Evolutionary conservation across 92 coral and sea anemone genomes (phyloP).

Genomic region (Isaurus tuberculatus): DNA sequence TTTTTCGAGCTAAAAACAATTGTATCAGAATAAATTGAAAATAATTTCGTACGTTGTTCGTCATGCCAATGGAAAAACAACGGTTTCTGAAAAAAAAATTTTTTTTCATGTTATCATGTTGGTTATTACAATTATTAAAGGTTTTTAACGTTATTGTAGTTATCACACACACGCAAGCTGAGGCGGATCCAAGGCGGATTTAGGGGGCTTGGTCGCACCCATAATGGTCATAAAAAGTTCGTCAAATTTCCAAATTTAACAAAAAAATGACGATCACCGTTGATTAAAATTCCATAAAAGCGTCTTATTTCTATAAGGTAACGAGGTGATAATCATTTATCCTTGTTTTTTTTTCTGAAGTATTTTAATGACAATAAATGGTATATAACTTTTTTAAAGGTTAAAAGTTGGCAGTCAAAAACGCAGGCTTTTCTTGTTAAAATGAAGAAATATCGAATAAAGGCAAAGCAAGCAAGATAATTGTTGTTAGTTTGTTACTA

Average conservation of each 20-base stretch:
- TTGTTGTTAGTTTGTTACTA: not conserved
- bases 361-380: not conserved
- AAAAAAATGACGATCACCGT: conserved; percentile 7
- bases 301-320: conserved; percentile 2
- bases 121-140: not conserved
- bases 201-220: conserved; percentile 5
- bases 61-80: not conserved
- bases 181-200: conserved; percentile 4
- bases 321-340: not conserved
- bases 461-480: not conserved
- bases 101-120: not conserved
- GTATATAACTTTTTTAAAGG: not conserved
- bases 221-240: conserved; percentile 2
- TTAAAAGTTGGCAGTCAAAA: conserved; percentile 12
- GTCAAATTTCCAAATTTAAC: not conserved
- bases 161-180: conserved; percentile 4
- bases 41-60: not conserved
- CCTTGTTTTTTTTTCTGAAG: conserved; percentile 1
- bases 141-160: not conserved
- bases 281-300: conserved; percentile 1
- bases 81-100: not conserved
- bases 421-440: conserved; percentile 12
- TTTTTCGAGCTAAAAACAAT: too few species aligned
- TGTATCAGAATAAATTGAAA: too few species aligned
- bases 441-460: conserved; percentile 15